Evolutionary conservation across 2,888 invertebrate genomes (phyloP).

Genomic region (Acronicta leporina): DNA sequence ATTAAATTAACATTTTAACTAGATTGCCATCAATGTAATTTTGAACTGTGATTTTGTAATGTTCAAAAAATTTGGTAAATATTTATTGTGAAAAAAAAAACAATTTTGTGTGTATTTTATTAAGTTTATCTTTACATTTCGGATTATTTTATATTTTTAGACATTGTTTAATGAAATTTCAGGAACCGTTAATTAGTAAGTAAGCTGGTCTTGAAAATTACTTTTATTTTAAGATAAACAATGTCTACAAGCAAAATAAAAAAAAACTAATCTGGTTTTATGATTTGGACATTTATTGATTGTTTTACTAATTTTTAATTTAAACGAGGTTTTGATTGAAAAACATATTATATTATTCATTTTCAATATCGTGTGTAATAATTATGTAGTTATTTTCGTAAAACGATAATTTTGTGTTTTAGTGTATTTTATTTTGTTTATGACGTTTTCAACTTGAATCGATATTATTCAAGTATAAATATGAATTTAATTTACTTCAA

Average conservation of each 20-base stretch:
- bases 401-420: conserved; percentile 76
- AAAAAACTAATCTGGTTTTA: conserved; percentile 19
- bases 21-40: conserved; percentile 85
- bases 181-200: background rate
- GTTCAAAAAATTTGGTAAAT: conserved; percentile 74
- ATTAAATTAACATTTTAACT: conserved; percentile 65
- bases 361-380: conserved; percentile 35
- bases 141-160: conserved; percentile 28
- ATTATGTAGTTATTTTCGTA: conserved; percentile 78
- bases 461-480: conserved; percentile 13
- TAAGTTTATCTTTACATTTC: conserved; percentile 48
- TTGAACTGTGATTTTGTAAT: conserved; percentile 87
- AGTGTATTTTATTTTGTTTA: conserved; percentile 42
- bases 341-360: conserved; percentile 20
- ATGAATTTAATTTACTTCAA: conserved; percentile 3
- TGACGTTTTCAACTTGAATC: conserved; percentile 17
- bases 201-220: background rate
- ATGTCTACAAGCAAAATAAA: conserved; percentile 29
- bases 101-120: conserved; percentile 69
- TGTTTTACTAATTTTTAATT: conserved; percentile 46
- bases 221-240: conserved; percentile 12
- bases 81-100: conserved; percentile 51
- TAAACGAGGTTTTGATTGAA: conserved; percentile 41
- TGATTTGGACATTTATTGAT: conserved; percentile 49
- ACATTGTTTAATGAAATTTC: conserved; percentile 28